These are phyloP conservation scores for Mormyrus proboscirostris DNA, from an alignment of 2,797 vertebrate genomes.

Conservation along the genomic window DNA sequence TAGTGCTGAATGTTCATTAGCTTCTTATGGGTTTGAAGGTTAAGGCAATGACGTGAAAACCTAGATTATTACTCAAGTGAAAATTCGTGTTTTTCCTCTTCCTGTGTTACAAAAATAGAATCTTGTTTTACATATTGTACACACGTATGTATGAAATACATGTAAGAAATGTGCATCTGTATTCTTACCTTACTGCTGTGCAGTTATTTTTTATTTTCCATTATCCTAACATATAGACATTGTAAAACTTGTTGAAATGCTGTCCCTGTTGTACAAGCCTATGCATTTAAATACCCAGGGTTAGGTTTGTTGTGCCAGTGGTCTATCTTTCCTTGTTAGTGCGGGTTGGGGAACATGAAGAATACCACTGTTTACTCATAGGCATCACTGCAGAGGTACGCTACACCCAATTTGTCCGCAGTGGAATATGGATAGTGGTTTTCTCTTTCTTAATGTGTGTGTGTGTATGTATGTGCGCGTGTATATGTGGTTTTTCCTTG, in stretches of 20 bases:
- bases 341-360: conserved; percentile 52
- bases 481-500: not conserved
- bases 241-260: conserved; percentile 70
- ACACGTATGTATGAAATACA: conserved; percentile 64
- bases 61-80: conserved; percentile 55
- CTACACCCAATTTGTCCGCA: not conserved
- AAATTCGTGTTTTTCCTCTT: conserved; percentile 56
- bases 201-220: conserved; percentile 68
- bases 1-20: conserved; percentile 58
- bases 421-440: not conserved
- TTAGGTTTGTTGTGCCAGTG: conserved; percentile 54
- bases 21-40: conserved; percentile 24
- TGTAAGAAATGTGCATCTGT: conserved; percentile 53
- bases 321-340: conserved; percentile 55
- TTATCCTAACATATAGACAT: conserved; percentile 70
- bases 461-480: not conserved
- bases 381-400: conserved; percentile 36
- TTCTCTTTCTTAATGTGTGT: not conserved
- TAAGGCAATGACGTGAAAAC: conserved; percentile 60
- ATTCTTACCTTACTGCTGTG: conserved; percentile 78
- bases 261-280: conserved; percentile 62
- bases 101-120: not conserved
- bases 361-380: conserved; percentile 47
- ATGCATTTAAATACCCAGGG: conserved; percentile 64
- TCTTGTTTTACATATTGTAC: conserved; percentile 59